phyloP scores from a whole-genome alignment of 2,113 vertebrate species.

The Laticauda laticaudata region DNA sequence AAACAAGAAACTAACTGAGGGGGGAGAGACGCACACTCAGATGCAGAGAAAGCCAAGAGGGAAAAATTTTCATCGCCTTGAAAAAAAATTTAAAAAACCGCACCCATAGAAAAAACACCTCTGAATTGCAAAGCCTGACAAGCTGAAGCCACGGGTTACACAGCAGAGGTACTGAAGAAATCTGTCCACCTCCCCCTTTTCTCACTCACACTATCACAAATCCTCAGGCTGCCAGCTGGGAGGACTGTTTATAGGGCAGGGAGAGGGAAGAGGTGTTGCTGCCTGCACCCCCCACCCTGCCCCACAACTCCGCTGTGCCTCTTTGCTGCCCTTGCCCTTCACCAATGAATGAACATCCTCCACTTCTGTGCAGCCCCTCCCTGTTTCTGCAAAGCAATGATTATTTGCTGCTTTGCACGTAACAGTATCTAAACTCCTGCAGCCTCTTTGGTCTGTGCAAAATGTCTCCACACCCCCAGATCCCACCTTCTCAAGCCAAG shows the following conservation, averaged over 20 bases:
- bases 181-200: slow-evolving; percentile 52
- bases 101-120: slow-evolving; percentile 19
- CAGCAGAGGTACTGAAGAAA: slow-evolving; percentile 40
- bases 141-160: slow-evolving; percentile 58
- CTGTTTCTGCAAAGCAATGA: neutral
- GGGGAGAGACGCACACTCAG: neutral
- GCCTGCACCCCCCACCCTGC: slow-evolving; percentile 21
- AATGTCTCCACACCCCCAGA: slow-evolving; percentile 31
- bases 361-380: slow-evolving; percentile 3
- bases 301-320: slow-evolving; percentile 32
- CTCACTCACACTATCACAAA: slow-evolving; percentile 71
- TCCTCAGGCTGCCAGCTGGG: slow-evolving; percentile 81
- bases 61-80: neutral
- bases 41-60: neutral
- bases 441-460: rapidly evolving
- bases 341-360: neutral
- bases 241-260: slow-evolving; percentile 77
- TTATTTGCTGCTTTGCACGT: neutral
- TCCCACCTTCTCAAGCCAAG: slow-evolving; percentile 10
- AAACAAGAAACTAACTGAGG: neutral
- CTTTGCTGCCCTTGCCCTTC: slow-evolving; percentile 22
- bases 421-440: neutral
- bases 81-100: slow-evolving; percentile 26
- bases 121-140: neutral
- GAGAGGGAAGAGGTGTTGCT: slow-evolving; percentile 43